Percentiles rank a stretch among this genome's conserved stretches.
These are phyloP conservation scores for Pachycephus smyrnensis DNA, from an alignment of 2,888 invertebrate genomes.

Conservation along the genomic window DNA sequence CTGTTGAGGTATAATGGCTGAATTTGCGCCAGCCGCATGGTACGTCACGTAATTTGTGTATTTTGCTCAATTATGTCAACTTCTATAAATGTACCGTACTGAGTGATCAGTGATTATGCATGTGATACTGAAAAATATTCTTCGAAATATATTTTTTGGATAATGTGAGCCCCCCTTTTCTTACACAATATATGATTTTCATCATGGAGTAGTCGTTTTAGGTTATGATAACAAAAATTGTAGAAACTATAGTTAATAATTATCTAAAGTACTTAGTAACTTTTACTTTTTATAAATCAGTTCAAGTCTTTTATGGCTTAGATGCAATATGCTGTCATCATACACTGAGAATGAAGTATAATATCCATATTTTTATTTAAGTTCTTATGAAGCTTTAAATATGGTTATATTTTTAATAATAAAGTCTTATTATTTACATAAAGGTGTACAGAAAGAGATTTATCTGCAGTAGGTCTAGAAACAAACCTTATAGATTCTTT, in stretches of 20 bases:
- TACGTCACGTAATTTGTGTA: slow-evolving; percentile 41
- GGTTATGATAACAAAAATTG: not conserved
- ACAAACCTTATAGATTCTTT: no score
- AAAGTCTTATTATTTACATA: not conserved
- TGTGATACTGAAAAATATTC: not conserved
- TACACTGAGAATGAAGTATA: not conserved
- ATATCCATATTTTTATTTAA: not conserved
- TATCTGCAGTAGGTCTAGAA: no score
- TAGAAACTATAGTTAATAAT: not conserved
- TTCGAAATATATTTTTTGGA: not conserved
- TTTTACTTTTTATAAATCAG: not conserved
- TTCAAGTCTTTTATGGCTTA: not conserved
- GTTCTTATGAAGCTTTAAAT: not conserved
- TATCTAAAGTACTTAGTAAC: not conserved
- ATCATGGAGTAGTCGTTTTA: not conserved
- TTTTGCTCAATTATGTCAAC: slow-evolving; percentile 12
- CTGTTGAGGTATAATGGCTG: slow-evolving; percentile 10
- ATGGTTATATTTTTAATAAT: slow-evolving; percentile 1
- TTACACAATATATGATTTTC: not conserved
- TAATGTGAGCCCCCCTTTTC: not conserved
- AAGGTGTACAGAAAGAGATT: no score
- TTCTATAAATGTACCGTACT: slow-evolving; percentile 2
- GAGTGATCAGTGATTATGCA: not conserved
- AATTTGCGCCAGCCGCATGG: slow-evolving; percentile 47
- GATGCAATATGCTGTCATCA: not conserved